phyloP scores from a whole-genome alignment of 1,140 invertebrate species.

The Neodiprion pinetum region DNA sequence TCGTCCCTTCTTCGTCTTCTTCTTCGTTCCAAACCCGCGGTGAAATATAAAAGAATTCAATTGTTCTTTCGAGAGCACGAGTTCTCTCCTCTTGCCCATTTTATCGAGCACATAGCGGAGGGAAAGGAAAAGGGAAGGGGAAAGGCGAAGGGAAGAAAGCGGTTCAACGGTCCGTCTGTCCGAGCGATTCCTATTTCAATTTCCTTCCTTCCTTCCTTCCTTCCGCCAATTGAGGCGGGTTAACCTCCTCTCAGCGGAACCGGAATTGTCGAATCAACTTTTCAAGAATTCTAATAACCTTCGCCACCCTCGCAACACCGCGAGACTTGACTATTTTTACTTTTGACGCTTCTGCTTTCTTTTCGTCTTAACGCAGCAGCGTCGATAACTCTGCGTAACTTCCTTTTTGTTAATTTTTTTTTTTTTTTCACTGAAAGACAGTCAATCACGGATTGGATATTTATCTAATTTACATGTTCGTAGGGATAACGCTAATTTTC shows the following conservation, averaged over 20 bases:
- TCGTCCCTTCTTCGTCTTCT: too few relatives aligned
- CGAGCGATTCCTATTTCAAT: background rate
- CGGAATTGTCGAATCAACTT: background rate
- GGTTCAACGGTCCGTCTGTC: background rate
- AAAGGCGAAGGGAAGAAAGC: background rate
- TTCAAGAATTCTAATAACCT: background rate
- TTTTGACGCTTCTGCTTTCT: too few relatives aligned
- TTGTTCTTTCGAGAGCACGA: background rate
- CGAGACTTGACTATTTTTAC: too few relatives aligned
- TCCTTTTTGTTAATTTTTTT: too few relatives aligned
- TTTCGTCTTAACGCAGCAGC: too few relatives aligned
- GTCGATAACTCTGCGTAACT: too few relatives aligned
- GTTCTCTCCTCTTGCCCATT: background rate
- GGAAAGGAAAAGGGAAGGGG: slow-evolving; percentile 9
- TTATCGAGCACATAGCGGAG: background rate
- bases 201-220: background rate
- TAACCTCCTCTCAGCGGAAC: background rate
- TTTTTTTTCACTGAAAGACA: too few relatives aligned
- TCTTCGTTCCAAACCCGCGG: background rate
- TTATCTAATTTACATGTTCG: too few relatives aligned
- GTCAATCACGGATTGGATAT: too few relatives aligned
- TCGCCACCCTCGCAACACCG: too few relatives aligned
- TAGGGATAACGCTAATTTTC: too few relatives aligned
- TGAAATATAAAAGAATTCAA: background rate
- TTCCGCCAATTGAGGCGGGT: slow-evolving; percentile 4